Evolutionary conservation across 2,888 invertebrate species (phyloP), one percentile per base, ranked within the genome.

Genomic region (Yponomeuta plumbellus): DNA sequence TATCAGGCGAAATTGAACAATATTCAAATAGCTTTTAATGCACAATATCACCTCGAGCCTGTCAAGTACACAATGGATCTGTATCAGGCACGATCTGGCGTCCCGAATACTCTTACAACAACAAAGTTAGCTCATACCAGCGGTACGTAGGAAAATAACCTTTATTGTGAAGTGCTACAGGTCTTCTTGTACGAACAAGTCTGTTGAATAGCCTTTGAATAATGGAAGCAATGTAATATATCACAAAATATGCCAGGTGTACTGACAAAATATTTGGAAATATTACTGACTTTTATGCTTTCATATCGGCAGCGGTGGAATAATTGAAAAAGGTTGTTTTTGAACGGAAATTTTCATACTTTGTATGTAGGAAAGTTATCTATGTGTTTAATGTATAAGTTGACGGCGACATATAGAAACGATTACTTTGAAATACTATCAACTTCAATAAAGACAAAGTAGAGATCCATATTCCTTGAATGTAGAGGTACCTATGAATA

Each of bases 1-100:
- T 52, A 52, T 52, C 44, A 17, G 44, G 44, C 17, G 10, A 52
- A 6, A 52, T 52, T 52, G 44, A 52, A 52, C 17, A 52, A 52
- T 52, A 52, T 52, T 52, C 44, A 52, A 52, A 52, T 52, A 52
- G 44, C 44, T 17, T 52, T 52, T 52, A 52, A 84, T 84, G 83
- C 83, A 73, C 76, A 76, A 78, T 79, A 81, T 81, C 79, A 80
- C 80, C 80, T 81, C 76, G 76, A 76, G 72, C 59, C 64, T 69
- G 68, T 72, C 63, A 71, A 71, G 72, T 71, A 77, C 74, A 84
- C 84, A 84, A 85, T 85, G 75, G 81, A 67, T 62, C 34, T n/a
- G 17, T 62, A 62, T 59, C 59, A 22, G 23, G 23, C 21, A 62
- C 62, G 39, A 62, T 34, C 62, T 20, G 22, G 23, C 59, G 13